Evolutionary conservation across 2,113 vertebrate species (phyloP).

Genomic region (Gnathonemus longibarbis): DNA sequence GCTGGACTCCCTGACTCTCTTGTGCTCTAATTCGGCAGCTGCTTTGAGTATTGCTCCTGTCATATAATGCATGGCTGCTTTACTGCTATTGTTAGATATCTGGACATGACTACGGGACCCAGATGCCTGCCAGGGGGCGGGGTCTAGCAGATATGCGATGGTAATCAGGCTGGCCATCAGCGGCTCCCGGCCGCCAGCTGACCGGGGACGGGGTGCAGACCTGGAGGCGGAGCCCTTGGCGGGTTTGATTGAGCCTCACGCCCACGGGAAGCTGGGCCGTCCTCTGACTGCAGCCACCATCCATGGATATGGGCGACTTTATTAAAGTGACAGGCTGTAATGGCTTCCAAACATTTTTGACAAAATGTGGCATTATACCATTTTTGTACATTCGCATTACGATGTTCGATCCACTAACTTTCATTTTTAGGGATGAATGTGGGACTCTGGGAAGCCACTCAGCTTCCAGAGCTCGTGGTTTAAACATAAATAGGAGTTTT

Average conservation of each 20-base stretch:
- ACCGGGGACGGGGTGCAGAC: neutral
- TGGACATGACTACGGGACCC: neutral
- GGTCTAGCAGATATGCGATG: neutral
- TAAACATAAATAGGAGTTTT: neutral
- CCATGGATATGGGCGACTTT: neutral
- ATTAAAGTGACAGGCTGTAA: neutral
- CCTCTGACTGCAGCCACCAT: neutral
- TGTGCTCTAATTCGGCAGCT: neutral
- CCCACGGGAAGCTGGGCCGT: no score
- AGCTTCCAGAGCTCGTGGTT: neutral
- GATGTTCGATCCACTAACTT: neutral
- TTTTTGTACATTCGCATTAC: neutral
- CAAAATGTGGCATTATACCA: neutral
- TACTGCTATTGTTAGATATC: neutral
- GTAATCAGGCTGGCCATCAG: neutral
- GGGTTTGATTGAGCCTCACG: neutral
- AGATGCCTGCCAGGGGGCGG: neutral
- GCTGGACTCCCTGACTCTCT: neutral
- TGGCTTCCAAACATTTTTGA: neutral
- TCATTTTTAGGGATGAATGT: neutral
- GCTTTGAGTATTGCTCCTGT: neutral
- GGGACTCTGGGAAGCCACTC: neutral
- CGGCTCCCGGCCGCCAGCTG: neutral
- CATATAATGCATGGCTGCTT: neutral
- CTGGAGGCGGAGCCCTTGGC: neutral